Percentiles rank a stretch among this genome's conserved stretches.
Conservation (phyloP, 2,888 invertebrate genomes). For the Lycaena phlaeas region DNA sequence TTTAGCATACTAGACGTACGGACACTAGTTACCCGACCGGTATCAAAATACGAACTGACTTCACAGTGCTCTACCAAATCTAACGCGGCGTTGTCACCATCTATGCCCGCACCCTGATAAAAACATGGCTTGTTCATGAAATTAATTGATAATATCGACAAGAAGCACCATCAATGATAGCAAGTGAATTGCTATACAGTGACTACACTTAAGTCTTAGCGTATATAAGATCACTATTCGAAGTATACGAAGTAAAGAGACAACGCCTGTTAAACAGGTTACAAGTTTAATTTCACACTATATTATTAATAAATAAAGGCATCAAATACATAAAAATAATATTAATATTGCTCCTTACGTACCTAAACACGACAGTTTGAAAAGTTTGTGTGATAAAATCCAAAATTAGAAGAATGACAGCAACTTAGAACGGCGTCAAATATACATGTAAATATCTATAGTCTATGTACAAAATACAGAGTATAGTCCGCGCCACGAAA, state of each 20-base stretch:
- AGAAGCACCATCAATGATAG: constrained; percentile 33
- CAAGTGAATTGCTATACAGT: constrained; percentile 6
- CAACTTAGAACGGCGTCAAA: constrained; percentile 62
- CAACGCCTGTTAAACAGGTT: constrained; percentile 62
- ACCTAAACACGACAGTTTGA: constrained; percentile 63
- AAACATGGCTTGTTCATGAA: constrained; percentile 41
- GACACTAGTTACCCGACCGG: constrained; percentile 58
- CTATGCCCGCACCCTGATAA: constrained; percentile 42
- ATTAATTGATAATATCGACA: constrained; percentile 43
- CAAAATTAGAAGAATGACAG: constrained; percentile 58
- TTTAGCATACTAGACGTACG: constrained; percentile 42
- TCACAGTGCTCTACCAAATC: constrained; percentile 20
- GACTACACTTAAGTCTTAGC: neutral
- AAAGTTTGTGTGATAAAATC: constrained; percentile 67
- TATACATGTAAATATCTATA: constrained; percentile 45
- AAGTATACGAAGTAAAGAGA: constrained; percentile 31
- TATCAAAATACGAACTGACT: constrained; percentile 59
- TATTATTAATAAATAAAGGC: constrained; percentile 8
- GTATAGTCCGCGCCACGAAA: too few species aligned
- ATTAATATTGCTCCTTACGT: constrained; percentile 36
- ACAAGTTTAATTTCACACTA: constrained; percentile 17
- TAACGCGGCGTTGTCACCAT: constrained; percentile 32
- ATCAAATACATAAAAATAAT: constrained; percentile 14
- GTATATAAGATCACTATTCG: constrained; percentile 23
- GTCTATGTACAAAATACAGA: constrained; percentile 1